Evolutionary conservation across 2,888 invertebrate genomes (phyloP).

Genomic region (Anarsia innoxiella): DNA sequence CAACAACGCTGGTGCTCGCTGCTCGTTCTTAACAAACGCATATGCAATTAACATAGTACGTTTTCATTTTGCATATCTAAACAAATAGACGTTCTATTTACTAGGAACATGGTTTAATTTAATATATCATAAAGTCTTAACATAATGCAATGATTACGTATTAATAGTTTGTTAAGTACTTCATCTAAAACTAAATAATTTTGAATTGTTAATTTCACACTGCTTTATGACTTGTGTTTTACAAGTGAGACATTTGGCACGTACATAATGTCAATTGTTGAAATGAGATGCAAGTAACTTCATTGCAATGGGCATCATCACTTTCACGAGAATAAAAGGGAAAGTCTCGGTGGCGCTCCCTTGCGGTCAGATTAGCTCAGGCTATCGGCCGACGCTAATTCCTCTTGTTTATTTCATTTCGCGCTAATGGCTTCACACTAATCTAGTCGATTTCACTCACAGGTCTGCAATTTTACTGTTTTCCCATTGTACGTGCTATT

Average conservation of each 20-base stretch:
- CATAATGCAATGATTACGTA: too few relatives aligned
- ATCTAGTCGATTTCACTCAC: slow-evolving; percentile 42
- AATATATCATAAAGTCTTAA: too few relatives aligned
- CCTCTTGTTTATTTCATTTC: slow-evolving; percentile 62
- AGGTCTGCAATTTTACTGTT: slow-evolving; percentile 25
- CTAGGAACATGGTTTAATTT: slow-evolving; percentile 30
- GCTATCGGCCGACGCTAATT: slow-evolving; percentile 59
- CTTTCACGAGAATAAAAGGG: slow-evolving; percentile 73
- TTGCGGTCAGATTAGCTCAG: slow-evolving; percentile 67
- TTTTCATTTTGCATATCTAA: slow-evolving; percentile 50
- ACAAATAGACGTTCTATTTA: slow-evolving; percentile 45
- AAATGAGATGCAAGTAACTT: slow-evolving; percentile 45
- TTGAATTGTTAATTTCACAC: too few relatives aligned
- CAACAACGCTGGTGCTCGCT: slow-evolving; percentile 28
- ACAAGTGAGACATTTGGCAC: too few relatives aligned
- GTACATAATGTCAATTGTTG: too few relatives aligned
- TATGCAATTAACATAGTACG: slow-evolving; percentile 45
- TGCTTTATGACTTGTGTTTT: too few relatives aligned
- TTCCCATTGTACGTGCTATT: too few relatives aligned
- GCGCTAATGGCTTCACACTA: slow-evolving; percentile 43
- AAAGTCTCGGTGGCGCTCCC: slow-evolving; percentile 68
- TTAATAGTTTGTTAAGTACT: too few relatives aligned
- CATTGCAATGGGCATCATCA: slow-evolving; percentile 65
- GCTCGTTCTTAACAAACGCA: slow-evolving; percentile 38
- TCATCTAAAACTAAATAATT: too few relatives aligned